Conservation (phyloP, 2,888 invertebrate species). For the Eristalis tenax region DNA sequence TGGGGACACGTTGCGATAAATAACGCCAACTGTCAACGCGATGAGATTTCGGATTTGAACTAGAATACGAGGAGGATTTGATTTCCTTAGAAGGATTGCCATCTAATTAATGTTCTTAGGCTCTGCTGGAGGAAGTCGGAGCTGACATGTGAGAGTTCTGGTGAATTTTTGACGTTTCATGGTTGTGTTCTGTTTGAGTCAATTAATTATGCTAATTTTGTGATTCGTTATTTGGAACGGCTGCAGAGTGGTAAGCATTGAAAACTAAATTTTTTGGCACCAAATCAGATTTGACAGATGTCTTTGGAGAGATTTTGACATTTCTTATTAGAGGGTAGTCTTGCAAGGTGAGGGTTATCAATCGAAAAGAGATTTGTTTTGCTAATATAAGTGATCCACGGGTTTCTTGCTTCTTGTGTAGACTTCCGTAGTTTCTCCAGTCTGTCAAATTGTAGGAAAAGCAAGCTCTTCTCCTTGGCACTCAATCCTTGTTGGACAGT, state of each 20-base stretch:
- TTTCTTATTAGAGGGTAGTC: slow-evolving; percentile 7
- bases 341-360: background rate
- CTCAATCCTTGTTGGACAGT: no score
- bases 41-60: slow-evolving; percentile 19
- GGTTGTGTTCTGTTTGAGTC: background rate
- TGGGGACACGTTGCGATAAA: slow-evolving; percentile 32
- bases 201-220: no score
- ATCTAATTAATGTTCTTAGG: slow-evolving; percentile 27
- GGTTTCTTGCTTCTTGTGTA: background rate
- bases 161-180: background rate
- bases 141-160: background rate
- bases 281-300: no score
- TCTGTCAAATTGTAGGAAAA: background rate
- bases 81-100: background rate
- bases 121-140: background rate
- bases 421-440: background rate
- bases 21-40: slow-evolving; percentile 39
- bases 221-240: no score
- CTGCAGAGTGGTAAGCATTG: no score
- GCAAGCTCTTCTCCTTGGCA: no score
- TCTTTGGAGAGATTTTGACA: slow-evolving; percentile 27
- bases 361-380: no score
- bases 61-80: slow-evolving; percentile 3
- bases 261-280: no score
- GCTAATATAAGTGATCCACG: background rate